A percentile compares a stretch with the other conserved stretches of the same genome.
Conservation (phyloP, 2,113 vertebrate species). For the Aplodontia rufa region DNA sequence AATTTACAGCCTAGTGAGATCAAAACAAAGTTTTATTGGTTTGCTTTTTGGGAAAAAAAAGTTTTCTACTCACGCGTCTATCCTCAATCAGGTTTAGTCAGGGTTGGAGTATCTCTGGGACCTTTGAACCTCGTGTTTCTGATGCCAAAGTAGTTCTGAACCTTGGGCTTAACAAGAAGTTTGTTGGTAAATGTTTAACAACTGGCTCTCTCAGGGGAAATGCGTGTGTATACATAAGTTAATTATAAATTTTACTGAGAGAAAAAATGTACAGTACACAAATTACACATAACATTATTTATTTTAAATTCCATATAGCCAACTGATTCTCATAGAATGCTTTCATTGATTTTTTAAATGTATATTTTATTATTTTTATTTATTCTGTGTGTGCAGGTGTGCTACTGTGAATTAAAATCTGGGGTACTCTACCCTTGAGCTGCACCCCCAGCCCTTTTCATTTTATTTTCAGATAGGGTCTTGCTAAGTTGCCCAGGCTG, state of each 20-base stretch:
- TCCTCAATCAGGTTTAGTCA: not conserved
- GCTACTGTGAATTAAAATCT: not conserved
- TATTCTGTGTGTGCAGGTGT: too few relatives aligned
- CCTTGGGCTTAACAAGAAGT: conserved; percentile 24
- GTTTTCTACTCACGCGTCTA: not conserved
- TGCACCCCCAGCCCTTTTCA: too few relatives aligned
- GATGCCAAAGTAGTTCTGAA: conserved; percentile 45
- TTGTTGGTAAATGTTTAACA: conserved; percentile 57
- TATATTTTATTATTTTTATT: too few relatives aligned
- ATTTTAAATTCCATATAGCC: not conserved
- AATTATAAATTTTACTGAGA: conserved; percentile 1
- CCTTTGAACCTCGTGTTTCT: conserved; percentile 57
- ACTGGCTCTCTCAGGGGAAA: not conserved
- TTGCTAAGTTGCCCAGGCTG: too few relatives aligned
- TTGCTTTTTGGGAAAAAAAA: not conserved
- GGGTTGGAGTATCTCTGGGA: not conserved
- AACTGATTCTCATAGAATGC: conserved; percentile 1
- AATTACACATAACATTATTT: conserved; percentile 1
- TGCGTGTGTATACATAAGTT: not conserved
- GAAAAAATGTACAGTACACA: not conserved
- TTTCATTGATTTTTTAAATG: not conserved
- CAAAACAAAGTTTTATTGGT: not conserved
- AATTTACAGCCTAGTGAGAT: not conserved
- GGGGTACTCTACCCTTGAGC: too few relatives aligned
- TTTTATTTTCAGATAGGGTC: too few relatives aligned